Conservation (phyloP, 1,140 invertebrate genomes). For the Oedothorax gibbosus region DNA sequence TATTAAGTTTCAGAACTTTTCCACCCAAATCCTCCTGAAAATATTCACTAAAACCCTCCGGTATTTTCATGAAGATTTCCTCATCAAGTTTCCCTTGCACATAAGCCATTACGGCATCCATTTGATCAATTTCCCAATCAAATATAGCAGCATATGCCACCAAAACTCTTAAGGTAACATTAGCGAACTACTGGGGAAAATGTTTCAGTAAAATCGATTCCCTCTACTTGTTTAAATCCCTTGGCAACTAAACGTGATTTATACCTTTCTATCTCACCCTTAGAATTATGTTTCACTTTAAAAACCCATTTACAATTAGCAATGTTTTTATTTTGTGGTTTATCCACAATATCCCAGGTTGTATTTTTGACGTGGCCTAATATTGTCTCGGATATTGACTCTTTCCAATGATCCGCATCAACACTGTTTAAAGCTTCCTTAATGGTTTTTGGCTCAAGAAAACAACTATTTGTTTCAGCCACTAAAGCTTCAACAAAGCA, state of each 20-base stretch:
- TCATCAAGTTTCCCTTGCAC: conserved; percentile 67
- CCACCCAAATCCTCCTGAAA: conserved; percentile 10
- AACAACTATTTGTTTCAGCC: not conserved
- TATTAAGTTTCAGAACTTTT: conserved; percentile 61
- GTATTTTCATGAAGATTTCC: conserved; percentile 68
- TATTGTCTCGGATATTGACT: conserved; percentile 68
- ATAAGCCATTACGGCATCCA: conserved; percentile 66
- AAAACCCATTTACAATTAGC: conserved; percentile 68
- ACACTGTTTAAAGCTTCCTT: conserved; percentile 65
- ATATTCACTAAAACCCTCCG: conserved; percentile 62
- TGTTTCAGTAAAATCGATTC: conserved; percentile 68
- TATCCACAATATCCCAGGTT: conserved; percentile 66
- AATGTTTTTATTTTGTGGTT: conserved; percentile 60
- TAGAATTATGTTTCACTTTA: conserved; percentile 64
- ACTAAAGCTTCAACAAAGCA: conserved; percentile 26
- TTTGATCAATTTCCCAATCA: conserved; percentile 65
- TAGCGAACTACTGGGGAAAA: conserved; percentile 66
- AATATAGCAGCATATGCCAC: conserved; percentile 59
- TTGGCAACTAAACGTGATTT: conserved; percentile 68
- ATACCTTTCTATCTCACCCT: conserved; percentile 65
- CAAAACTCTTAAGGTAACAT: conserved; percentile 65
- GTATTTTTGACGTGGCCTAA: conserved; percentile 66
- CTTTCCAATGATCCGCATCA: conserved; percentile 66
- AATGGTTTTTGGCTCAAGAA: conserved; percentile 61
- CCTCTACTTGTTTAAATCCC: conserved; percentile 67